Conservation (phyloP, 2,888 invertebrate species). For the Caenorhabditis afra region DNA sequence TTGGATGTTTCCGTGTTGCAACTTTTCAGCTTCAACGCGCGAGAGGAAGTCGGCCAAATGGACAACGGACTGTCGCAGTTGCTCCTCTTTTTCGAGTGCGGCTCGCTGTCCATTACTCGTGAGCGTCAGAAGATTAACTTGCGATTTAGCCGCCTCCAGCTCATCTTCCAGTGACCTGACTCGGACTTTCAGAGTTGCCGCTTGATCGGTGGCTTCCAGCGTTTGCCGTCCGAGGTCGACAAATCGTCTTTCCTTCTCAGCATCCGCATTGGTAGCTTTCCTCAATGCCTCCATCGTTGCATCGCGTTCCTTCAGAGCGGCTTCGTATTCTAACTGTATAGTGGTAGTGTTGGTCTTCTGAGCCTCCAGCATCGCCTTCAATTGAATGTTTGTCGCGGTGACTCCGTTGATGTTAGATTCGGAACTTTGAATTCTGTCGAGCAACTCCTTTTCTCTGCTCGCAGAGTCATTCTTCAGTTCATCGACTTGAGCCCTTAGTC, state of each 20-base stretch:
- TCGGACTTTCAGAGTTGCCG: slow-evolving; percentile 49
- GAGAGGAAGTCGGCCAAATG: slow-evolving; percentile 57
- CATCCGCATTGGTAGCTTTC: slow-evolving; percentile 27
- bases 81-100: slow-evolving; percentile 51
- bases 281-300: slow-evolving; percentile 26
- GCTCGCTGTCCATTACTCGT: slow-evolving; percentile 21
- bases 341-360: slow-evolving; percentile 42
- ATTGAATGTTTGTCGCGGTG: slow-evolving; percentile 40
- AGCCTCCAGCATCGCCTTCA: slow-evolving; percentile 44
- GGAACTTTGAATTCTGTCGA: slow-evolving; percentile 31
- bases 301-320: slow-evolving; percentile 38
- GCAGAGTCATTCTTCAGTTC: slow-evolving; percentile 44
- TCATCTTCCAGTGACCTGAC: slow-evolving; percentile 55
- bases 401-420: slow-evolving; percentile 29
- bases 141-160: slow-evolving; percentile 20
- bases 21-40: slow-evolving; percentile 55
- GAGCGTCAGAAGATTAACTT: slow-evolving; percentile 14
- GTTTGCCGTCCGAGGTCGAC: slow-evolving; percentile 34
- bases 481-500: slow-evolving; percentile 42
- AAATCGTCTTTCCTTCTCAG: slow-evolving; percentile 35
- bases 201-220: slow-evolving; percentile 23
- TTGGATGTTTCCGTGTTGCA: slow-evolving; percentile 43
- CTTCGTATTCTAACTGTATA: slow-evolving; percentile 38
- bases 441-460: slow-evolving; percentile 26
- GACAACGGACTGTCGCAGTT: slow-evolving; percentile 15